Evolutionary conservation across 2,888 invertebrate genomes (phyloP).

Genomic region (Rambutsinella grinnellia): DNA sequence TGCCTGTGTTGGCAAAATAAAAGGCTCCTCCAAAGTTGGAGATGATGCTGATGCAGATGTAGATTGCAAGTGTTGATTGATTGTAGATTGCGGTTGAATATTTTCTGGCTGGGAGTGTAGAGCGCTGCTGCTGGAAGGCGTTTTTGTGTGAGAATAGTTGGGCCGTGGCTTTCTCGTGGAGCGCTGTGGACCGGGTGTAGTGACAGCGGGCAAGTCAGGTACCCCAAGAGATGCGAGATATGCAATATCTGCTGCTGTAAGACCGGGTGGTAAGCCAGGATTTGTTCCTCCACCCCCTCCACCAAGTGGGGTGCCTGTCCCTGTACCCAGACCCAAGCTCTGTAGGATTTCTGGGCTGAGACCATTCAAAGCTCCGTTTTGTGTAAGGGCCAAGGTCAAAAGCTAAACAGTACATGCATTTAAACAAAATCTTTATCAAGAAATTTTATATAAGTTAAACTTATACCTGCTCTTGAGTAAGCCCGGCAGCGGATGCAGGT

Average conservation of each 20-base stretch:
- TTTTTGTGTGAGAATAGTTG: not conserved
- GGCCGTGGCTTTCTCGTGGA: slow-evolving; percentile 39
- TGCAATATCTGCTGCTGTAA: slow-evolving; percentile 31
- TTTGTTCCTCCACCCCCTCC: not conserved
- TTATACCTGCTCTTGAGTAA: slow-evolving; percentile 42
- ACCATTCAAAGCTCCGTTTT: slow-evolving; percentile 1
- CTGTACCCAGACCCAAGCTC: not conserved
- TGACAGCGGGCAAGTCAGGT: slow-evolving; percentile 10
- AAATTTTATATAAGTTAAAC: not conserved
- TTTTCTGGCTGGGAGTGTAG: not conserved
- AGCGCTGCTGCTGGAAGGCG: slow-evolving; percentile 14
- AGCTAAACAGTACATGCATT: slow-evolving; percentile 10
- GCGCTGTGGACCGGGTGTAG: slow-evolving; percentile 10
- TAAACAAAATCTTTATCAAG: not conserved
- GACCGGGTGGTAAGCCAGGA: slow-evolving; percentile 27
- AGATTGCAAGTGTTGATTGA: slow-evolving; percentile 13
- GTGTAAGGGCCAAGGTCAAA: slow-evolving; percentile 9
- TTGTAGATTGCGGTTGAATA: slow-evolving; percentile 1
- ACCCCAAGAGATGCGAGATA: slow-evolving; percentile 34
- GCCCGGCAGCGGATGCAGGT: slow-evolving; percentile 18
- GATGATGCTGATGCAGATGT: slow-evolving; percentile 6
- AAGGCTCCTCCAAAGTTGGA: slow-evolving; percentile 3
- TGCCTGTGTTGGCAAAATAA: slow-evolving; percentile 1
- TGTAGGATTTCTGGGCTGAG: slow-evolving; percentile 24
- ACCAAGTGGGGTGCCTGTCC: not conserved